These are phyloP conservation scores for Phthorimaea operculella DNA, from an alignment of 1,140 invertebrate genomes.

Conservation along the genomic window DNA sequence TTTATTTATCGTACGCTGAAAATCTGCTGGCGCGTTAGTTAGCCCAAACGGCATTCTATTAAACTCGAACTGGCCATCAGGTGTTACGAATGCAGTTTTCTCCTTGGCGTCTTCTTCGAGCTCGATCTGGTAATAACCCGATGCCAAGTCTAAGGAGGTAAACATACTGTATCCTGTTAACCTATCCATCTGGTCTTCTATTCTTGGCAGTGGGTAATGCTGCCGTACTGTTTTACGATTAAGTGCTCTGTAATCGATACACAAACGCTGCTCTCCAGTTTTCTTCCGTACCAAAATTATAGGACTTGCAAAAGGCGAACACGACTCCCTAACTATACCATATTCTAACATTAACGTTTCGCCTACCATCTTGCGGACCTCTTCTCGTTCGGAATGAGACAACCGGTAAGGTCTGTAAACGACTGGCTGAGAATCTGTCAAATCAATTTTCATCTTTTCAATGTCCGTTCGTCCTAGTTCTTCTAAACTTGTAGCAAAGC, in stretches of 20 bases:
- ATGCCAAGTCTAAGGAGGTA: background rate
- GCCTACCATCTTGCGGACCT: background rate
- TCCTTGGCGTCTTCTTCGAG: background rate
- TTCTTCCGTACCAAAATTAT: conserved; percentile 1
- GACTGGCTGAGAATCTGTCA: background rate
- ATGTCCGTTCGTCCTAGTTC: background rate
- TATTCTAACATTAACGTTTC: background rate
- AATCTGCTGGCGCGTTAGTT: background rate
- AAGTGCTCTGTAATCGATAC: background rate
- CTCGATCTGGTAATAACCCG: background rate
- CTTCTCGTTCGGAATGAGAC: background rate
- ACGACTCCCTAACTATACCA: background rate
- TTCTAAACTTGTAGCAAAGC: background rate
- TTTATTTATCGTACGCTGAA: background rate
- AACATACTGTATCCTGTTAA: background rate
- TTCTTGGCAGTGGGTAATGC: background rate
- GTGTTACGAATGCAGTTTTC: background rate
- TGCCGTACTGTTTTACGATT: background rate
- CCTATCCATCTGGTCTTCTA: background rate
- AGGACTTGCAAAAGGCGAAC: background rate
- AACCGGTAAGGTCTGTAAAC: conserved; percentile 3
- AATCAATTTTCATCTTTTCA: background rate
- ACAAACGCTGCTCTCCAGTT: background rate
- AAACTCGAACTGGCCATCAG: background rate
- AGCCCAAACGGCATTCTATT: background rate